These are phyloP conservation scores for Eupithecia insigniata DNA, from an alignment of 2,888 invertebrate species.

Conservation along the genomic window DNA sequence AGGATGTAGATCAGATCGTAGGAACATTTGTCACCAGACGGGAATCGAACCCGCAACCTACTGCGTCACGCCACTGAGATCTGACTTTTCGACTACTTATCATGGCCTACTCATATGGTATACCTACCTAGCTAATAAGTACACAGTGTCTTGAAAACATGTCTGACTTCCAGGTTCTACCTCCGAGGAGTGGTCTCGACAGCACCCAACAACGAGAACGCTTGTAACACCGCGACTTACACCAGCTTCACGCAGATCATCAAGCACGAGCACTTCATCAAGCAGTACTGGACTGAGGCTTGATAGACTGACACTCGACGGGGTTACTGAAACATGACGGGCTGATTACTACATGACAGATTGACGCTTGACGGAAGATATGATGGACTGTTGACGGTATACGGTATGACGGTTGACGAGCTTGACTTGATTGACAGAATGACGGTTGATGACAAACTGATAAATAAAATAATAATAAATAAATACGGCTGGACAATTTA, in stretches of 20 bases:
- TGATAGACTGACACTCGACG: background rate
- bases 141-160: too few species aligned
- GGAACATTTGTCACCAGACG: too few species aligned
- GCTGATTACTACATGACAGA: background rate
- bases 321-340: background rate
- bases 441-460: background rate
- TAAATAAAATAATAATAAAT: background rate
- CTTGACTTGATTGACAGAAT: background rate
- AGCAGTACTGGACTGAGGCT: conserved; percentile 45
- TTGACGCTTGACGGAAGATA: background rate
- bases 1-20: too few species aligned
- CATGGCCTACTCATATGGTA: too few species aligned
- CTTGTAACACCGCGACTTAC: conserved; percentile 58
- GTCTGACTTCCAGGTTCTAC: conserved; percentile 52
- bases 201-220: conserved; percentile 57
- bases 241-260: conserved; percentile 65
- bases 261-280: conserved; percentile 63
- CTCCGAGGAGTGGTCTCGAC: conserved; percentile 70
- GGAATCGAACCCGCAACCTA: too few species aligned
- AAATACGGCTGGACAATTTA: background rate
- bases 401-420: background rate
- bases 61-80: too few species aligned
- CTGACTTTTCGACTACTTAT: too few species aligned
- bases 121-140: too few species aligned
- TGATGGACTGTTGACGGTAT: background rate